phyloP scores from a whole-genome alignment of 2,888 invertebrate species.

The Agonopterix arenella region DNA sequence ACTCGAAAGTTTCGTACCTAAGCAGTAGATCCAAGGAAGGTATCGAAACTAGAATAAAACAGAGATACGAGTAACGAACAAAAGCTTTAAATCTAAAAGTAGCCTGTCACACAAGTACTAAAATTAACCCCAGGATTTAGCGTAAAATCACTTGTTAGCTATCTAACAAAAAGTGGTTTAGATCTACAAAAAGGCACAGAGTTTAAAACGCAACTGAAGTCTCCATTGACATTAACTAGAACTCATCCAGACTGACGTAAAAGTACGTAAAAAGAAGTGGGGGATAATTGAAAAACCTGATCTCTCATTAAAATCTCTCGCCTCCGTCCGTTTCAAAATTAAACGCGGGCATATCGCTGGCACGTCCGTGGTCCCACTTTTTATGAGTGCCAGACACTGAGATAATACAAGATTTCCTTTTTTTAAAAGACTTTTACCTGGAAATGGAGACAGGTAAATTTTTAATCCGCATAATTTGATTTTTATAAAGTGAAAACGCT shows the following conservation, averaged over 20 bases:
- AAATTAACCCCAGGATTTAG: too few relatives aligned
- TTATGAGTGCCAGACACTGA: slow-evolving; percentile 35
- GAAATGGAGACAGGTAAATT: slow-evolving; percentile 4
- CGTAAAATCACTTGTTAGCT: too few relatives aligned
- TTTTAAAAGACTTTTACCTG: slow-evolving; percentile 9
- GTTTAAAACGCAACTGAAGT: background rate
- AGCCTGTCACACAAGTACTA: too few relatives aligned
- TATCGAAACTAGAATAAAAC: too few relatives aligned
- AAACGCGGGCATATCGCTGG: slow-evolving; percentile 65
- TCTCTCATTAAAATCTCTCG: slow-evolving; percentile 74
- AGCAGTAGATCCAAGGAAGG: too few relatives aligned
- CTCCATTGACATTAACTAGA: background rate
- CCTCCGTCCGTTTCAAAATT: slow-evolving; percentile 61
- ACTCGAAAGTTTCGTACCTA: too few relatives aligned
- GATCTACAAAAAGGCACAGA: background rate
- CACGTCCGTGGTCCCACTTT: slow-evolving; percentile 49
- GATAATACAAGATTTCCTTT: slow-evolving; percentile 16
- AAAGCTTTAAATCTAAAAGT: too few relatives aligned
- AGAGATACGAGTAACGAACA: too few relatives aligned
- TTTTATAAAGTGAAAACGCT: background rate
- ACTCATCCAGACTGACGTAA: slow-evolving; percentile 28
- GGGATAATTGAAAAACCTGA: slow-evolving; percentile 72
- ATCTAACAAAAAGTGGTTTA: too few relatives aligned
- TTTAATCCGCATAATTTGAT: slow-evolving; percentile 5
- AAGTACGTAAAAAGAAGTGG: slow-evolving; percentile 53